Evolutionary conservation across 2,113 vertebrate species (phyloP), one percentile per base, ranked within the genome.

Genomic region (Aramus guarauna): DNA sequence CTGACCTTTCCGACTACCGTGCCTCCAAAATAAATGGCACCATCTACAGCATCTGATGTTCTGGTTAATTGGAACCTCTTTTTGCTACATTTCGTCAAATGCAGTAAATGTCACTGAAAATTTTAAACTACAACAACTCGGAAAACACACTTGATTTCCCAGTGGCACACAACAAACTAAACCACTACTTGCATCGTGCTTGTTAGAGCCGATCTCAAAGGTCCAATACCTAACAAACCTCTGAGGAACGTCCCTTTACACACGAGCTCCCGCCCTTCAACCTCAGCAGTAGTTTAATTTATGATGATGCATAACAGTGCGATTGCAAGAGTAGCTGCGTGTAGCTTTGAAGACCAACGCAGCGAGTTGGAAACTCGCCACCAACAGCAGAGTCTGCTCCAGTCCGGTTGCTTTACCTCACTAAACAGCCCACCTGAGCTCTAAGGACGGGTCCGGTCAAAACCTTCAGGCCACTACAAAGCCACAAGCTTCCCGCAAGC

Each of bases 81-180:
- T 68, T 74, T n/a, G 76, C 88, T 75, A 76, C 52, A 86, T 96
- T 98, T 97, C 92, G 96, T 98, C 89, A 97, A 98, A 98, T 96
- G 98, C 95, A 97, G 98, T 98, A 99, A 99, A 99, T 99, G 98
- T 99, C 99, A 99, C 94, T 53, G 97, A 92, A 98, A 98, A 98
- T 99, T 97, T 98, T 97, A 97, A 98, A 97, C 94, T 96, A 96
- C 97, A 96, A 97, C 98, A 98, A 97, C 96, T 96, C 92, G 87
- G 97, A 97, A 97, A 97, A 97, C 90, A 97, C 88, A 94, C 94
- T 98, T 98, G 95, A 96, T 98, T 98, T 97, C 97, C 95, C 95
- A 97, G 94, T 90, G 85, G 97, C 83, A 85, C 85, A 94, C 78
- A 91, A 97, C 72, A 90, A 98, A 97, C 96, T 94, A 94, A 96